phyloP scores from a whole-genome alignment of 2,888 invertebrate species.

The Melieria picta region DNA sequence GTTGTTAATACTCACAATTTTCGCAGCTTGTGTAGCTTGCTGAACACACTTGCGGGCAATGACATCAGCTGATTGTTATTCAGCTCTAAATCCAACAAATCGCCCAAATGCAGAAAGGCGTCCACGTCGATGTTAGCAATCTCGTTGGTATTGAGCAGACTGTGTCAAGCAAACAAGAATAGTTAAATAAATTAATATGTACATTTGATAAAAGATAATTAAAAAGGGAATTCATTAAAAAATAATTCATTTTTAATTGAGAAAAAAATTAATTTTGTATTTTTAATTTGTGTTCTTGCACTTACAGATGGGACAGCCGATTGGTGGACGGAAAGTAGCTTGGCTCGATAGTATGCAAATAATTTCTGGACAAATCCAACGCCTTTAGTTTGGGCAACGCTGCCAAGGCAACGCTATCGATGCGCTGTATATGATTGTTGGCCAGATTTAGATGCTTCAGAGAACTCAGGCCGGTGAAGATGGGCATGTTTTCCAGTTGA shows the following conservation, averaged over 20 bases:
- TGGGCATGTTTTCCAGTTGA: slow-evolving; percentile 79
- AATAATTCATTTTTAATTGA: neutral
- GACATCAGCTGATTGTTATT: slow-evolving; percentile 79
- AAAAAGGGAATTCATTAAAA: neutral
- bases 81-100: slow-evolving; percentile 78
- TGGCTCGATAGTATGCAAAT: slow-evolving; percentile 62
- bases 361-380: slow-evolving; percentile 67
- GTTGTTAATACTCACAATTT: slow-evolving; percentile 72
- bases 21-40: slow-evolving; percentile 74
- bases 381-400: slow-evolving; percentile 70
- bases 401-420: slow-evolving; percentile 88
- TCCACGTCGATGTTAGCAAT: slow-evolving; percentile 77
- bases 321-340: slow-evolving; percentile 67
- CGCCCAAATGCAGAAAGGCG: slow-evolving; percentile 77
- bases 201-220: neutral
- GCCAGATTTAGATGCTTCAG: slow-evolving; percentile 81
- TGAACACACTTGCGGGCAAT: slow-evolving; percentile 81
- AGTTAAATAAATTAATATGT: slow-evolving; percentile 4
- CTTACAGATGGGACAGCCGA: slow-evolving; percentile 58
- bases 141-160: slow-evolving; percentile 77
- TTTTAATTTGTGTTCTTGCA: slow-evolving; percentile 18
- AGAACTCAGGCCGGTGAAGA: slow-evolving; percentile 80
- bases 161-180: neutral
- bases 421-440: slow-evolving; percentile 80
- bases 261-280: neutral